Base-by-base conservation (phyloP, 2,113 vertebrate species). In the Ageneiosus marmoratus region DNA sequence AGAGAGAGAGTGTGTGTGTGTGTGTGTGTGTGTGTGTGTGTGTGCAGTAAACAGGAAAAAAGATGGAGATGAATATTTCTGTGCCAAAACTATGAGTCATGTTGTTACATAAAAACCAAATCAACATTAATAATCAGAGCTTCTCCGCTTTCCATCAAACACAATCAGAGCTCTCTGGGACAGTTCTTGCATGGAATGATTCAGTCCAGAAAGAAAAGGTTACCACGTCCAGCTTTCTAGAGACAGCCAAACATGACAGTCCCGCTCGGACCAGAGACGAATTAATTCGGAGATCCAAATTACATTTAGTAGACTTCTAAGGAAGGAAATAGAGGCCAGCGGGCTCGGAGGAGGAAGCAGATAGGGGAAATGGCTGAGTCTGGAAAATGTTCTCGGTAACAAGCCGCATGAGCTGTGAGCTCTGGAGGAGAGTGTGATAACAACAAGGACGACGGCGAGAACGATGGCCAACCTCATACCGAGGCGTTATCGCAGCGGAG, bases 261-360 rank as follows among this genome's bases (percentile, higher is more conserved):
- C 62, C 29, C 22, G 70, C 37, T 20, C 15, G 80, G 84, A 69
- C 44, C 60, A 41, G 29, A 77, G 63, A 78, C 34, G 20, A 87
- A 86, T 84, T 73, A 81, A 84, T 88, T 91, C 89, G 46, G 32
- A 86, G 72, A 32, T 84, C 62, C 37, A 65, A 82, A 87, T 89
- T 85, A 60, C 63, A 83, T 86, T 87, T 87, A 84, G 63, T 84
- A 75, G 53, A 76, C 51, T 11, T 69, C 89, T 55, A 67, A 76
- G 77, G 55, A 10, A 76, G 56, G 75, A 78, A 83, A 83, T 80
- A 60, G 77, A 85, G 69, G 77, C 32, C 75, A 44, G 78, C 80
- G 75, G 80, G 87, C 56, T 87, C 80, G 84, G 76, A 77, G 85
- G 86, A 75, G 74, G 51, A 60, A 1, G 86, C n/a, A 37, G 78